Evolutionary conservation across 2,113 vertebrate species (phyloP), one percentile per base, ranked within the genome.

Genomic region (Anguilla japonica): DNA sequence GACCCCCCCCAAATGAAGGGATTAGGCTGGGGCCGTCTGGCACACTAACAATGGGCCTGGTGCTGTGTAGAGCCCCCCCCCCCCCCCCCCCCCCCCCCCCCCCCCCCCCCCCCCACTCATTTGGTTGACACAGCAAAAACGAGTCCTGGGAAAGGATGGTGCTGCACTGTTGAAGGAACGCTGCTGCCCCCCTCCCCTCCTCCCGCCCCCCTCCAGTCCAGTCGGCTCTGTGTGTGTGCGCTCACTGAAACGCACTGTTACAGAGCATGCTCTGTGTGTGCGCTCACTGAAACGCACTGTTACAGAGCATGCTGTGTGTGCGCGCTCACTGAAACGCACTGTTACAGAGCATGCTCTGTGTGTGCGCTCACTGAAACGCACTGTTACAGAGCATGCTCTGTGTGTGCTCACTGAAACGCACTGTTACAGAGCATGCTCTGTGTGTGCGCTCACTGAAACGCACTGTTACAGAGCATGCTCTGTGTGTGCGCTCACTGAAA

Each of bases 1-100:
- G 92, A 93, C 94, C 94, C 94, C 91, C 91, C 90, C 60, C 60
- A 95, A 95, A 94, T 94, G 94, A 94, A 91, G 91, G 91, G 94
- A 95, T 96, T 95, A 95, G 91, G 91, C 91, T 89, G 89, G 91
- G 94, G 90, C 93, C 90, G 91, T 89, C 88, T 90, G 90, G 91
- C 87, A 84, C 84, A 80, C 53, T 92, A 92, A 93, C 94, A 95
- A 95, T 93, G 92, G 92, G 90, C 93, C 26, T 50, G 79, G 83
- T 85, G 71, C 89, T 56, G 87, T 56, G 87, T 82, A 82, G 75
- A 83, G 53, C 83, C 86, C 83, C 89, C 91, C 87, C 91, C 88
- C 89, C 87, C n/a, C n/a, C 50, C 50, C 50, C 50, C 13, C 89
- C 91, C 87, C 91, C 88, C 88, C 87, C n/a, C n/a, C n/a, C n/a